Base-by-base conservation (phyloP, 2,113 vertebrate genomes). In the Tachuris rubrigastra region DNA sequence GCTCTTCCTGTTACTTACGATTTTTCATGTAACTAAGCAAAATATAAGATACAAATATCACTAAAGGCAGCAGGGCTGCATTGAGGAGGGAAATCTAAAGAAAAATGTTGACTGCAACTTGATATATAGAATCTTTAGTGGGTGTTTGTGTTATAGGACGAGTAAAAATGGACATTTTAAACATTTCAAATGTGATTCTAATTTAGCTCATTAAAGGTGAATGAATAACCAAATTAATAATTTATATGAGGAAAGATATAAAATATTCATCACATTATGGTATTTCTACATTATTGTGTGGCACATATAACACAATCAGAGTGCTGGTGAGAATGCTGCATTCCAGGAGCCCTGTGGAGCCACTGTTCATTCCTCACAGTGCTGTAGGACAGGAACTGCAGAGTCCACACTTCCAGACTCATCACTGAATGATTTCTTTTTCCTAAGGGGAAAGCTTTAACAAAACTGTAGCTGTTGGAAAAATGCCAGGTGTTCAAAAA, bases 121-220 rank as follows among this genome's bases (percentile, higher is more conserved):
- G 65, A 81, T 78, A 42, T 24, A 66, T 15, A 14, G 47, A 52
- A 52, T 37, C 24, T 79, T 90, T 72, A 85, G 49, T 1, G 1
- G 31, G 25, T 24, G 9, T 62, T 89, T 60, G 63, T 21, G 10
- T 50, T 76, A 18, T 31, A 55, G 72, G 55, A 88, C 62, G 69
- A 78, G 49, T 65, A 85, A 92, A 90, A 75, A 77, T 39, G 41
- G 53, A 49, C 2, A 10, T 47, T 94, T 95, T 72, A 85, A 93
- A 85, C 44, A 83, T 46, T 94, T 94, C 71, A 56, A 87, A 91
- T 37, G 20, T 62, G 62, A 90, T 76, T 90, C 46, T 69, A 92
- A 93, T 93, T 95, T 87, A 96, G 69, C 66, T 93, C 85, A 85
- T 91, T 93, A 94, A 91, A 96, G 87, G 71, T 83, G 76, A 95